Conservation (phyloP, 2,888 invertebrate species). For the Andrena camellia region DNA sequence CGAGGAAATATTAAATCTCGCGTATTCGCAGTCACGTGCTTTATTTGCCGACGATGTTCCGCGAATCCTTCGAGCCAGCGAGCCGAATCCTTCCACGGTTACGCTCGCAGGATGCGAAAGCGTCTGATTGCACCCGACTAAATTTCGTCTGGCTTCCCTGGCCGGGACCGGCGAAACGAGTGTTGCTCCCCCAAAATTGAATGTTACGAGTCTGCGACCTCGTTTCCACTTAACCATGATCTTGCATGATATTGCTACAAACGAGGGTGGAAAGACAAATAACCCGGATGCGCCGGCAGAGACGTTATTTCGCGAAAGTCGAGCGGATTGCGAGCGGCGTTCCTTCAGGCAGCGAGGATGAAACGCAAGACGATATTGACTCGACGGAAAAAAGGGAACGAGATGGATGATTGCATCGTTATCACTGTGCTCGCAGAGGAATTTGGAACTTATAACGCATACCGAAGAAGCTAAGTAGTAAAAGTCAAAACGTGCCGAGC, state of each 20-base stretch:
- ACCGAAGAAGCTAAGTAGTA: too few relatives aligned
- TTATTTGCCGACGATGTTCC: conserved; percentile 44
- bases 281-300: conserved; percentile 45
- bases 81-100: conserved; percentile 36
- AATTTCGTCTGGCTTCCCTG: conserved; percentile 46
- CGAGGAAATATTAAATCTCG: conserved; percentile 26
- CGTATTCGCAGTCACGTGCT: conserved; percentile 26
- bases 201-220: conserved; percentile 49
- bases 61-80: conserved; percentile 23
- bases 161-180: conserved; percentile 42
- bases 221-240: conserved; percentile 70
- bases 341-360: conserved; percentile 14
- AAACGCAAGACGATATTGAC: conserved; percentile 42
- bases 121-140: conserved; percentile 52
- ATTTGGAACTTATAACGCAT: not conserved
- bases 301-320: conserved; percentile 61
- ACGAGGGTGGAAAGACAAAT: conserved; percentile 67
- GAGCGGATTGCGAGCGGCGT: conserved; percentile 12
- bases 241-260: conserved; percentile 71
- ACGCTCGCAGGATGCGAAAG: conserved; percentile 25
- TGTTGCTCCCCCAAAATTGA: conserved; percentile 60
- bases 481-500: too few relatives aligned
- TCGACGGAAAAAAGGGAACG: not conserved
- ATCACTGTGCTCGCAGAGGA: not conserved
- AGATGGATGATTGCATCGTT: not conserved